Percentiles rank a stretch among this genome's conserved stretches.
phyloP scores from a whole-genome alignment of 2,888 invertebrate genomes.

The Tetropium fuscum region DNA sequence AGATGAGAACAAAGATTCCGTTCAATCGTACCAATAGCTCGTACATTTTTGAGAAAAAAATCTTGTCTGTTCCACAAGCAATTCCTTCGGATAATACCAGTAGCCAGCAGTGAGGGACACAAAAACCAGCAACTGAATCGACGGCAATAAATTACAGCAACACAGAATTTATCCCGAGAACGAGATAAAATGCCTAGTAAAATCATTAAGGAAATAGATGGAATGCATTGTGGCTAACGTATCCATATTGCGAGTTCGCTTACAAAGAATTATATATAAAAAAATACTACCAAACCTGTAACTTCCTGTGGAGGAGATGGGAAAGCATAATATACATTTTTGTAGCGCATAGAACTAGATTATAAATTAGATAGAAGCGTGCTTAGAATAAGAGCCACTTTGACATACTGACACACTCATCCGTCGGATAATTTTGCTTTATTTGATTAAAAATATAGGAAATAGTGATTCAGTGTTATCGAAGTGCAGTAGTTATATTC shows the following conservation, averaged over 20 bases:
- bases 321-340: slow-evolving; percentile 59
- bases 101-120: slow-evolving; percentile 10
- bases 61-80: too few species aligned
- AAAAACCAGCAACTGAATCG: slow-evolving; percentile 25
- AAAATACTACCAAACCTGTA: slow-evolving; percentile 53
- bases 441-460: slow-evolving; percentile 29
- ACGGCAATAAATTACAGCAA: slow-evolving; percentile 31
- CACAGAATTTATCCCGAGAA: slow-evolving; percentile 38
- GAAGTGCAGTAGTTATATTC: too few species aligned
- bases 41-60: too few species aligned
- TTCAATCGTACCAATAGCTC: too few species aligned
- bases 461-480: too few species aligned
- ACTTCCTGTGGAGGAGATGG: slow-evolving; percentile 57
- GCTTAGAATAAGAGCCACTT: slow-evolving; percentile 48
- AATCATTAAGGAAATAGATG: slow-evolving; percentile 39
- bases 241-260: slow-evolving; percentile 42
- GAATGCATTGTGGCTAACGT: slow-evolving; percentile 32
- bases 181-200: slow-evolving; percentile 32
- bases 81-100: too few species aligned
- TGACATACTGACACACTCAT: slow-evolving; percentile 52
- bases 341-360: slow-evolving; percentile 49
- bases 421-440: slow-evolving; percentile 48
- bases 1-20: too few species aligned
- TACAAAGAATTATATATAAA: slow-evolving; percentile 46
- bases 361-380: slow-evolving; percentile 52